Evolutionary conservation across 1,140 invertebrate species (phyloP).

Genomic region (Brevipalpus yothersi): DNA sequence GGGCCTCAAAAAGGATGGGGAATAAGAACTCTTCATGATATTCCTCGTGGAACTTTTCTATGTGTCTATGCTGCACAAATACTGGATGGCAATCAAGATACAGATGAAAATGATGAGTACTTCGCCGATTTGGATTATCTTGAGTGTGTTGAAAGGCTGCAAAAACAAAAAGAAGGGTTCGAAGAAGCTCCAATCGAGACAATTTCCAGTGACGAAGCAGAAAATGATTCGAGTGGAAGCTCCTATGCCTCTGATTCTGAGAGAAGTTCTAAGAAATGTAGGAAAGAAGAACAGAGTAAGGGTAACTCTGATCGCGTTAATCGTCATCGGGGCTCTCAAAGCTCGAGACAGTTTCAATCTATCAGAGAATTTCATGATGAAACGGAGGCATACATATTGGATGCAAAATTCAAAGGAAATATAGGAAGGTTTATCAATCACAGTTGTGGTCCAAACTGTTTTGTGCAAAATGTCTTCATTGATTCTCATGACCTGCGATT

Average conservation of each 20-base stretch:
- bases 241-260: background rate
- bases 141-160: slow-evolving; percentile 18
- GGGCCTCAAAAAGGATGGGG: slow-evolving; percentile 47
- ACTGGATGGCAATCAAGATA: slow-evolving; percentile 57
- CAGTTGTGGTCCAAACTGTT: slow-evolving; percentile 80
- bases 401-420: slow-evolving; percentile 63
- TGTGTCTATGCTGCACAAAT: slow-evolving; percentile 81
- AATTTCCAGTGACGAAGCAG: background rate
- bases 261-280: background rate
- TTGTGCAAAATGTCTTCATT: slow-evolving; percentile 73
- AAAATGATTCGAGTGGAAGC: background rate
- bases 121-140: slow-evolving; percentile 87
- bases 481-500: slow-evolving; percentile 66
- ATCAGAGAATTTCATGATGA: background rate
- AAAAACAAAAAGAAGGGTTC: background rate
- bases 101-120: slow-evolving; percentile 34
- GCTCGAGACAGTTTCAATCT: background rate
- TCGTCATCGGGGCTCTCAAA: background rate
- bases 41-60: background rate
- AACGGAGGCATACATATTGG: slow-evolving; percentile 31
- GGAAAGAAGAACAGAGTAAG: background rate
- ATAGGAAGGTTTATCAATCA: slow-evolving; percentile 87
- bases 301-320: background rate
- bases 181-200: background rate
- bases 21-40: slow-evolving; percentile 40